These are phyloP conservation scores for Zosterops lateralis DNA, from an alignment of 2,113 vertebrate species.

Conservation along the genomic window DNA sequence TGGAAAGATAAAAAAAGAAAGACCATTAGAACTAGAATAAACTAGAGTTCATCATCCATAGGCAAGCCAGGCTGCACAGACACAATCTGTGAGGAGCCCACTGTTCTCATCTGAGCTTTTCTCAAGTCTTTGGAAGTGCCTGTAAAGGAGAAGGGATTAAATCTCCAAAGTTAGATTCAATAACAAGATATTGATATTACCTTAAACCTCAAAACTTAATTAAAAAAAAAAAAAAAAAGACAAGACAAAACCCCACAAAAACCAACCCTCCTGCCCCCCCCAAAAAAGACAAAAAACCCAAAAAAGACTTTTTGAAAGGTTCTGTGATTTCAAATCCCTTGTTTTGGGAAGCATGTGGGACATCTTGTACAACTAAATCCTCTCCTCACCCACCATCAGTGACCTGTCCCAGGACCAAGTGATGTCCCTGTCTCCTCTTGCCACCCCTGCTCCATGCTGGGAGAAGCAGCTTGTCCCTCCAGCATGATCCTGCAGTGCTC, in stretches of 20 bases:
- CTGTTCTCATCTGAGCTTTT: not conserved
- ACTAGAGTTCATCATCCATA: not conserved
- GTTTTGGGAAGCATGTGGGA: not conserved
- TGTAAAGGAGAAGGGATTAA: not conserved
- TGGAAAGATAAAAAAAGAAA: not conserved
- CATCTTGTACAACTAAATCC: fast-evolving
- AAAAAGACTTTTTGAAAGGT: not conserved
- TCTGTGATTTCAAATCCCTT: not conserved
- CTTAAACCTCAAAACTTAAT: not conserved
- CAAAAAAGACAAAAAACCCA: no score
- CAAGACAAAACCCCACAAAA: no score
- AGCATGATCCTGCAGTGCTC: fast-evolving
- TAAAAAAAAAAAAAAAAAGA: no score
- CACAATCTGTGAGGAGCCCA: not conserved
- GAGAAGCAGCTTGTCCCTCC: not conserved
- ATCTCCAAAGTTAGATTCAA: not conserved
- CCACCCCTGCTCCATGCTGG: not conserved
- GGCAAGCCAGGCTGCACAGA: not conserved
- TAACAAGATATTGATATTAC: not conserved
- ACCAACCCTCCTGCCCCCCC: no score
- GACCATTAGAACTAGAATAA: not conserved
- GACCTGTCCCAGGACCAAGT: not conserved
- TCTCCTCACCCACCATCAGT: not conserved
- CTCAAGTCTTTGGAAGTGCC: not conserved
- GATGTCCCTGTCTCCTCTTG: not conserved